Evolutionary conservation across 2,113 vertebrate genomes (phyloP).

Genomic region (Coreoperca whiteheadi): DNA sequence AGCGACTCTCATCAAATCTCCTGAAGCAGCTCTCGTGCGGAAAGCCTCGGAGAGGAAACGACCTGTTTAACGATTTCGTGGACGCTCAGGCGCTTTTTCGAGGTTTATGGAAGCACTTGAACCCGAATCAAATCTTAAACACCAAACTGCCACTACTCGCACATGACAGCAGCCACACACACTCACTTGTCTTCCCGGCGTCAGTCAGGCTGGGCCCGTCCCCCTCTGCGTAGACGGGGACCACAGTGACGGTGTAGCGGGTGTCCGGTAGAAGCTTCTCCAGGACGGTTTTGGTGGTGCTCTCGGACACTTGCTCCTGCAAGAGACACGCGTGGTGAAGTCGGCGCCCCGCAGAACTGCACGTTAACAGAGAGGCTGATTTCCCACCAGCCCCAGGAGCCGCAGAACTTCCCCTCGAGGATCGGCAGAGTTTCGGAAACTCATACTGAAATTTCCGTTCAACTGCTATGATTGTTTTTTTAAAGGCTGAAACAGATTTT

Average conservation of each 20-base stretch:
- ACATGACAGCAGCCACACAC: neutral
- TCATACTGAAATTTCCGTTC: neutral
- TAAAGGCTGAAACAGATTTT: neutral
- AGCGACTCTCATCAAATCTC: neutral
- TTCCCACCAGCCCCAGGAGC: neutral
- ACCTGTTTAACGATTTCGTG: neutral
- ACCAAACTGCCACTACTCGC: neutral
- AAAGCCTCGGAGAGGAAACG: neutral
- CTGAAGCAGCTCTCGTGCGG: neutral
- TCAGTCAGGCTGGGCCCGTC: slow-evolving; percentile 91
- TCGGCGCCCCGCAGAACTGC: neutral
- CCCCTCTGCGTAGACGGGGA: slow-evolving; percentile 93
- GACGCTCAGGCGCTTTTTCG: neutral
- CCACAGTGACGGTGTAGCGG: slow-evolving; percentile 89
- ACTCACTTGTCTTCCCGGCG: slow-evolving; percentile 92
- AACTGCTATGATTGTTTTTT: too few species aligned
- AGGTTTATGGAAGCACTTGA: neutral
- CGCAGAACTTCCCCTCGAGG: neutral
- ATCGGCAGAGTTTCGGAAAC: neutral
- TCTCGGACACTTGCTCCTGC: slow-evolving; percentile 93
- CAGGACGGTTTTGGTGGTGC: slow-evolving; percentile 91
- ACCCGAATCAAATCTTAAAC: neutral
- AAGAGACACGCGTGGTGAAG: neutral
- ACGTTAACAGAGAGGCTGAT: neutral
- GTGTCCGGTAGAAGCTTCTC: slow-evolving; percentile 90